Evolutionary conservation across 53 echinoderm and acorn worm genomes (phyloP).

Genomic region (Antedon mediterranea): DNA sequence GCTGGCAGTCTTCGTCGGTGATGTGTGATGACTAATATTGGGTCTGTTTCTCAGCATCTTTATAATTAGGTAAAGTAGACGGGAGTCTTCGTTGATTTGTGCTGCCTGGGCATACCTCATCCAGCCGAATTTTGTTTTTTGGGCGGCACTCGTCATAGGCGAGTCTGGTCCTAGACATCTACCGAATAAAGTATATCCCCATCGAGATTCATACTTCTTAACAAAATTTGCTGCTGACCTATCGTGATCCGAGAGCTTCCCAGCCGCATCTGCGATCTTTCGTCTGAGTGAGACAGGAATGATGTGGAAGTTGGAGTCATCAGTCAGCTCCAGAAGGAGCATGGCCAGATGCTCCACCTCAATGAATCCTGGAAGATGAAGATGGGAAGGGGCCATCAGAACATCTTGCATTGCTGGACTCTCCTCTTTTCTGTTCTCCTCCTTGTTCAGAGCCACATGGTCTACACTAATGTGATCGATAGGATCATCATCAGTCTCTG

Average conservation of each 20-base stretch:
- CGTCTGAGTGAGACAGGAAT: constrained; percentile 20
- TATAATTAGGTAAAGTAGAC: too few species aligned
- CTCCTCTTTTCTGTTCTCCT: too few species aligned
- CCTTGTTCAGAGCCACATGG: constrained; percentile 10
- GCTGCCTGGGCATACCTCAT: constrained; percentile 27
- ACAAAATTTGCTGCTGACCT: too few species aligned
- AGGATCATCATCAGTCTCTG: constrained; percentile 6
- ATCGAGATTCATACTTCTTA: too few species aligned
- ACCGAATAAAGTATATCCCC: too few species aligned
- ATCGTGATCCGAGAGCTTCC: constrained; percentile 21
- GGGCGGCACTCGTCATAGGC: constrained; percentile 35
- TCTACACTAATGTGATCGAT: constrained; percentile 5
- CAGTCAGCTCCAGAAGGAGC: constrained; percentile 23
- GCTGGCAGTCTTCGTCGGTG: too few species aligned
- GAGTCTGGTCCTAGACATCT: too few species aligned
- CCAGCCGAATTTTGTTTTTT: constrained; percentile 34
- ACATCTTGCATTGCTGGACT: constrained; percentile 33
- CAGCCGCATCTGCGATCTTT: constrained; percentile 14
- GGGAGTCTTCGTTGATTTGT: constrained; percentile 3
- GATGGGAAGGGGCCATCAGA: constrained; percentile 10
- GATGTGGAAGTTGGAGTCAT: constrained; percentile 20
- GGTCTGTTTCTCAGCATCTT: too few species aligned
- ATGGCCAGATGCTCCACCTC: constrained; percentile 38
- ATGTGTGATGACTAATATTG: too few species aligned
- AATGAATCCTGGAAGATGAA: constrained; percentile 48